These are phyloP conservation scores for Phoenoteleia sp. DNA, from an alignment of 2,888 invertebrate genomes.

Conservation along the genomic window DNA sequence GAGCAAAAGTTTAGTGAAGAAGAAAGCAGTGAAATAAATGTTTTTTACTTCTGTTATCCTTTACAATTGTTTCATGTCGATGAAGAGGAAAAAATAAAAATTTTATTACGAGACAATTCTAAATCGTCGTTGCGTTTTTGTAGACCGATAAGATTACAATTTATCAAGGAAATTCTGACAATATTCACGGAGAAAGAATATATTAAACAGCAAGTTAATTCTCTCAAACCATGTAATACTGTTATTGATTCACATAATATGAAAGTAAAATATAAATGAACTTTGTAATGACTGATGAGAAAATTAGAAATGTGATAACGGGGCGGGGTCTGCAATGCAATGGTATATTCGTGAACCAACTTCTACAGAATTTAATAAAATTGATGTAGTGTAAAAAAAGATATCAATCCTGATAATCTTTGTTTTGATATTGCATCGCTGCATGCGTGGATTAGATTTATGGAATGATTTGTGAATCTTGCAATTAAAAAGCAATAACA, in stretches of 20 bases:
- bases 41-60: constrained; percentile 14
- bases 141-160: constrained; percentile 58
- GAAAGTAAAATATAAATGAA: constrained; percentile 49
- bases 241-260: constrained; percentile 36
- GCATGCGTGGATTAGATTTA: constrained; percentile 76
- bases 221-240: no score
- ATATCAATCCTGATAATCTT: constrained; percentile 49
- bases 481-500: constrained; percentile 73
- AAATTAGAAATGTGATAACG: constrained; percentile 70
- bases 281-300: constrained; percentile 72
- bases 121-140: constrained; percentile 59
- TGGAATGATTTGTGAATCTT: constrained; percentile 79
- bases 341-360: constrained; percentile 68
- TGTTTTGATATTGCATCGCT: constrained; percentile 72
- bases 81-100: constrained; percentile 6
- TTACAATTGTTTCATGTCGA: constrained; percentile 1
- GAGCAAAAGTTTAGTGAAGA: neutral
- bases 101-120: constrained; percentile 45
- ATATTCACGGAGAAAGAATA: constrained; percentile 51
- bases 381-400: constrained; percentile 39
- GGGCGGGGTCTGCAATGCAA: constrained; percentile 23
- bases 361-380: constrained; percentile 63
- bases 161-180: constrained; percentile 45
- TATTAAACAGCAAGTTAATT: constrained; percentile 55
- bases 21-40: neutral